A percentile compares a stretch with the other conserved stretches of the same genome.
Evolutionary conservation across 2,113 vertebrate species (phyloP).

Genomic region (Hyaena hyaena): DNA sequence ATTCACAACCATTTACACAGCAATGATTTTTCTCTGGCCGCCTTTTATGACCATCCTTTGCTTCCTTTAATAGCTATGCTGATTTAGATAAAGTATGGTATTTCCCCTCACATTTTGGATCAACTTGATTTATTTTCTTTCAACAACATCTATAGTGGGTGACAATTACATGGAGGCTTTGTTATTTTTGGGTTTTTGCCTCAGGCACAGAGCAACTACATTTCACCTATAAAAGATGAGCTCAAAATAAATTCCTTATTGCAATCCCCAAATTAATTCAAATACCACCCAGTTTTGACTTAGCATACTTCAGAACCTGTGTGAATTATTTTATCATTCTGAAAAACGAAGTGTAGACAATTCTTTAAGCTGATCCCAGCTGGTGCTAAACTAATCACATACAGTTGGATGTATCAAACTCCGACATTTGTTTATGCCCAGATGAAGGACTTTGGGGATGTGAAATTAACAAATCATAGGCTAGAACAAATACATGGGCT

Average conservation of each 20-base stretch:
- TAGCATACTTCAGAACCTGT: background rate
- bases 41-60: background rate
- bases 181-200: background rate
- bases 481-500: background rate
- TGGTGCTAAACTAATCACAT: background rate
- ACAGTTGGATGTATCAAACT: background rate
- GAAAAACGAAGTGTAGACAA: background rate
- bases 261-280: background rate
- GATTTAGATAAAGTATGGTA: background rate
- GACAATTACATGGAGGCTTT: background rate
- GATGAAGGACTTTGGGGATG: background rate
- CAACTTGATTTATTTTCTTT: constrained; percentile 3
- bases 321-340: background rate
- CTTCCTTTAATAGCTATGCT: background rate
- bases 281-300: background rate
- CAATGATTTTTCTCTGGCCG: background rate
- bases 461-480: background rate
- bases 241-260: constrained; percentile 35
- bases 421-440: background rate
- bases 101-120: background rate
- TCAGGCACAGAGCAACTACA: background rate
- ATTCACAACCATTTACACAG: background rate
- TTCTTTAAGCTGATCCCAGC: background rate
- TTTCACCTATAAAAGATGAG: background rate
- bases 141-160: background rate